Conservation (phyloP, 1,140 invertebrate genomes). For the Grapholita molesta region DNA sequence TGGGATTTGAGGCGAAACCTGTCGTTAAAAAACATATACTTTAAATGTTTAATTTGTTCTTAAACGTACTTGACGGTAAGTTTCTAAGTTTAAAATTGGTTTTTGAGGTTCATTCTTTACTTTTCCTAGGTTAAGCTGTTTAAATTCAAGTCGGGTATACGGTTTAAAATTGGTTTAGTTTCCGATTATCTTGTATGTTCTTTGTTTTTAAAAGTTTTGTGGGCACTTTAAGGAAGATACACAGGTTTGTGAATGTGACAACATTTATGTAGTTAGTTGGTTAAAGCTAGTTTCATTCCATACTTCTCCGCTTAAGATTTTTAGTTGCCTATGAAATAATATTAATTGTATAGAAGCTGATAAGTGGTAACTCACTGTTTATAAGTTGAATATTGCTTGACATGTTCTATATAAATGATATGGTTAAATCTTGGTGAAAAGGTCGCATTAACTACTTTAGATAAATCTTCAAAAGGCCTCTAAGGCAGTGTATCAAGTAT, state of each 20-base stretch:
- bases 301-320: too few species aligned
- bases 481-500: too few species aligned
- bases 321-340: too few species aligned
- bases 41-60: conserved; percentile 6
- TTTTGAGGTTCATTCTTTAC: not conserved
- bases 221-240: not conserved
- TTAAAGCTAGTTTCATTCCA: not conserved
- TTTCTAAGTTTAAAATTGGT: conserved; percentile 10
- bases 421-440: too few species aligned
- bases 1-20: too few species aligned
- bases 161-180: conserved; percentile 16
- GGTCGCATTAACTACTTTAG: too few species aligned
- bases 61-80: conserved; percentile 9
- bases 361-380: too few species aligned
- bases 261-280: not conserved
- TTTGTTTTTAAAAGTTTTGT: not conserved
- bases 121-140: not conserved
- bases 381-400: too few species aligned
- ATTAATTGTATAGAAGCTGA: too few species aligned
- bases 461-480: too few species aligned
- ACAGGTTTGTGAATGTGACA: not conserved
- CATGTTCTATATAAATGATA: too few species aligned
- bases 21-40: not conserved
- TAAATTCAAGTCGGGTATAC: not conserved
- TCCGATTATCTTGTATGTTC: not conserved